These are phyloP conservation scores for Poeciliopsis presidionis DNA, from an alignment of 2,797 vertebrate genomes.

Conservation along the genomic window DNA sequence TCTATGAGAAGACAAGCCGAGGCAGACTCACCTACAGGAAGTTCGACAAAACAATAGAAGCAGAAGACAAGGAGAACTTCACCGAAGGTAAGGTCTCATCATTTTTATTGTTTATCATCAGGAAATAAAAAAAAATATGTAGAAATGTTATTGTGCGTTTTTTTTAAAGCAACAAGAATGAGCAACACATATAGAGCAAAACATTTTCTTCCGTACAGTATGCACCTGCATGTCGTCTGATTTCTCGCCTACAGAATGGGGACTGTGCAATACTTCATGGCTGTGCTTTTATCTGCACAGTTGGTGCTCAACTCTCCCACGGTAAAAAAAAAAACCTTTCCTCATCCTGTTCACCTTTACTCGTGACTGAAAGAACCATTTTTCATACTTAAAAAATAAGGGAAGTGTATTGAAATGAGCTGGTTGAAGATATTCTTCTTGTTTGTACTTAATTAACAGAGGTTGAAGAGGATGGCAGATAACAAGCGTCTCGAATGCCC, in stretches of 20 bases:
- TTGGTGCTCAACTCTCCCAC: constrained; percentile 20
- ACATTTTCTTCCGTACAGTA: neutral
- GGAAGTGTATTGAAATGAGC: constrained; percentile 4
- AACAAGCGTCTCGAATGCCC: constrained; percentile 37
- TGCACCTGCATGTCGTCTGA: neutral
- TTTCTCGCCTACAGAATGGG: constrained; percentile 54
- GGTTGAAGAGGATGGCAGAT: accelerated
- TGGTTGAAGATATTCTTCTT: constrained; percentile 7
- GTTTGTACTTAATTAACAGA: constrained; percentile 26
- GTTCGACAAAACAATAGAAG: constrained; percentile 27
- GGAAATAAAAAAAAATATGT: neutral
- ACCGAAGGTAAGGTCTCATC: constrained; percentile 44
- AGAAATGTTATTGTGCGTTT: neutral
- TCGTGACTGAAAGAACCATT: neutral
- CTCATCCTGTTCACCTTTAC: neutral
- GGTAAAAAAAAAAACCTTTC: constrained; percentile 55
- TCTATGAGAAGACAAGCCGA: constrained; percentile 22
- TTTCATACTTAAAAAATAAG: neutral
- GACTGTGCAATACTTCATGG: constrained; percentile 44
- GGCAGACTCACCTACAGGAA: constrained; percentile 52
- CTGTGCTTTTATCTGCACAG: constrained; percentile 36
- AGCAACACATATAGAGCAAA: neutral
- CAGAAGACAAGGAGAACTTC: constrained; percentile 15
- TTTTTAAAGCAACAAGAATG: neutral
- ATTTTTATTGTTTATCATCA: neutral